Evolutionary conservation across 2,888 invertebrate species (phyloP).

Genomic region (Boloria euphrosyne): DNA sequence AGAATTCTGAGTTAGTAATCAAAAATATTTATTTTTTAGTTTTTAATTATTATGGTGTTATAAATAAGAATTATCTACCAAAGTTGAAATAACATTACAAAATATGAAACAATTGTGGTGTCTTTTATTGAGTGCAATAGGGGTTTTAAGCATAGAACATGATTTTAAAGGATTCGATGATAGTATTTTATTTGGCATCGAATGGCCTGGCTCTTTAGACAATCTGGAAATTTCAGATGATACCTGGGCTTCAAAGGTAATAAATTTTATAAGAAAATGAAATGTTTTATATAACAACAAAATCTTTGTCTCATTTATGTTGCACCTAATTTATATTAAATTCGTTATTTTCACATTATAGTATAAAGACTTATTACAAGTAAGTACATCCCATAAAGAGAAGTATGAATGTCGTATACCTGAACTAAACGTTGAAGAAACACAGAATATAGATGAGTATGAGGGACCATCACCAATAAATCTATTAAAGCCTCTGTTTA

Average conservation of each 20-base stretch:
- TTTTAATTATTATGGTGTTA: conserved; percentile 13
- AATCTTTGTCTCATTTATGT: background rate
- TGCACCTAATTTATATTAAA: background rate
- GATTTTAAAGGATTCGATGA: conserved; percentile 92
- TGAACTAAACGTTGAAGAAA: conserved; percentile 79
- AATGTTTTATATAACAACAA: background rate
- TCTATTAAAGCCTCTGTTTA: conserved; percentile 88
- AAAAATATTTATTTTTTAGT: conserved; percentile 2
- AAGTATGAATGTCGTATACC: conserved; percentile 92
- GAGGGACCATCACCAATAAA: conserved; percentile 90
- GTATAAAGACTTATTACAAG: conserved; percentile 83
- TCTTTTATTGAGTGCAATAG: conserved; percentile 52
- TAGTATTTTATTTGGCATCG: conserved; percentile 89
- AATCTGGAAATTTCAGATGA: conserved; percentile 55
- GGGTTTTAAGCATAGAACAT: conserved; percentile 67
- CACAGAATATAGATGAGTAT: conserved; percentile 83
- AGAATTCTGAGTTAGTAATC: background rate
- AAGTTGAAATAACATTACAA: conserved; percentile 3
- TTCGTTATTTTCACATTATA: conserved; percentile 39
- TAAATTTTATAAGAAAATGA: background rate
- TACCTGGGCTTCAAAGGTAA: conserved; percentile 56
- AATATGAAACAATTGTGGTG: conserved; percentile 56
- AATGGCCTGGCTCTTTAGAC: conserved; percentile 85
- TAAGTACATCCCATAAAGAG: conserved; percentile 90
- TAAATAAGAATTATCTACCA: conserved; percentile 6